Percentiles rank a stretch among this genome's conserved stretches.
Evolutionary conservation across 2,113 vertebrate species (phyloP).

Genomic region (Amphiprion ocellaris): DNA sequence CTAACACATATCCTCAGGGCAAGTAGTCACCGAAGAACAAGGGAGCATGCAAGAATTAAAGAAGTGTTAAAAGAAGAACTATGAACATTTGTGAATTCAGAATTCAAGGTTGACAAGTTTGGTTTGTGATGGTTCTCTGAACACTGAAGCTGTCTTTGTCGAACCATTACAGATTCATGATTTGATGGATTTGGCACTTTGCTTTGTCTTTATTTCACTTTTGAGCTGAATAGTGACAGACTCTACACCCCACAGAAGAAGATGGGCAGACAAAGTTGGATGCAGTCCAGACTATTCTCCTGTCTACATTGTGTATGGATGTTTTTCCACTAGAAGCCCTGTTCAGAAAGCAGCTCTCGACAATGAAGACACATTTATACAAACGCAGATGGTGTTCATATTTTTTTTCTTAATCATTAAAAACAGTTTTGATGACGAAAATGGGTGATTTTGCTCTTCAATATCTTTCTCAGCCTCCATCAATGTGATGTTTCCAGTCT

Average conservation of each 20-base stretch:
- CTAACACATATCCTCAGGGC: no score
- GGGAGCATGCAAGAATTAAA: no score
- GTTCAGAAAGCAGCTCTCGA: not conserved
- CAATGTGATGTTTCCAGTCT: no score
- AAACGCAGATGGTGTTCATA: not conserved
- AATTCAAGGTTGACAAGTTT: not conserved
- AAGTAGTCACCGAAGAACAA: no score
- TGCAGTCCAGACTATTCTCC: not conserved
- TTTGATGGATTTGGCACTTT: constrained; percentile 3
- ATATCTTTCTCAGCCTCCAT: no score
- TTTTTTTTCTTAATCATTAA: no score
- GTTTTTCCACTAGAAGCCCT: not conserved
- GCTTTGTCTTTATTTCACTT: not conserved
- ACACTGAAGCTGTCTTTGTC: not conserved
- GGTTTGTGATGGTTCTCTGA: not conserved
- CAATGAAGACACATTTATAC: not conserved
- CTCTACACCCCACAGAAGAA: not conserved
- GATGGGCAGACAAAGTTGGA: not conserved
- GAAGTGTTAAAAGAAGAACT: no score
- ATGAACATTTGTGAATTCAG: no score
- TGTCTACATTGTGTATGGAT: not conserved
- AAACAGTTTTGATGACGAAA: no score
- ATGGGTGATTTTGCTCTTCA: no score
- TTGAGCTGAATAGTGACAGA: not conserved
- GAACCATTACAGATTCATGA: not conserved